Evolutionary conservation across 2,113 vertebrate genomes (phyloP).

Genomic region (Oxygymnocypris stewartii): DNA sequence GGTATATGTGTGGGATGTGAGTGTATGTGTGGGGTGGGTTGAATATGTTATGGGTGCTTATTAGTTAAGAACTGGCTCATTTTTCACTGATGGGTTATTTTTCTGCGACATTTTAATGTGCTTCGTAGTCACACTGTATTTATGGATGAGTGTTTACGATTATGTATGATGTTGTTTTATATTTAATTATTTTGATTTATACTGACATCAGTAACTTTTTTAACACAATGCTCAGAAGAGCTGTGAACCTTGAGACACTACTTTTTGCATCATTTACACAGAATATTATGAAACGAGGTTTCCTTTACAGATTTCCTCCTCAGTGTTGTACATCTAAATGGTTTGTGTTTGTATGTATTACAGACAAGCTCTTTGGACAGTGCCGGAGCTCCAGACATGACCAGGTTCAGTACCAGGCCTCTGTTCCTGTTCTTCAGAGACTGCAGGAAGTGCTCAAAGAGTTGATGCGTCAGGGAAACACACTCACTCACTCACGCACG

Average conservation of each 20-base stretch:
- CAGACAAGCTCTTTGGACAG: slow-evolving; percentile 95
- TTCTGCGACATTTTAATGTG: neutral
- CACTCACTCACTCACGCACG: no score
- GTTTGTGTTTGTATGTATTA: slow-evolving; percentile 48
- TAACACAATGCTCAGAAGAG: neutral
- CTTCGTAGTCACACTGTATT: neutral
- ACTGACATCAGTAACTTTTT: neutral
- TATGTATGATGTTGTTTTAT: neutral
- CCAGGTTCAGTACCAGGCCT: slow-evolving; percentile 85
- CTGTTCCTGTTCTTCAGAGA: slow-evolving; percentile 87
- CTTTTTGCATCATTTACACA: neutral
- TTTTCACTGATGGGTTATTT: slow-evolving; percentile 20
- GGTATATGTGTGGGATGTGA: slow-evolving; percentile 19
- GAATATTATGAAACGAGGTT: neutral
- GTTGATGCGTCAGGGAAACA: slow-evolving; percentile 88
- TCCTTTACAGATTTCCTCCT: neutral
- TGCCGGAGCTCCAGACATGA: slow-evolving; percentile 84
- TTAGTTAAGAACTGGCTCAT: slow-evolving; percentile 24
- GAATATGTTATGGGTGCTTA: slow-evolving; percentile 38
- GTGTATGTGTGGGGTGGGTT: slow-evolving; percentile 29
- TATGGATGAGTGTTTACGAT: neutral
- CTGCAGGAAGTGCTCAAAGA: slow-evolving; percentile 90
- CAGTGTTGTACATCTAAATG: neutral
- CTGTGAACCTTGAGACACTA: no score
- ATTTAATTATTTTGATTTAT: neutral